phyloP scores from a whole-genome alignment of 2,888 invertebrate genomes.

The Scaptomyza flava region DNA sequence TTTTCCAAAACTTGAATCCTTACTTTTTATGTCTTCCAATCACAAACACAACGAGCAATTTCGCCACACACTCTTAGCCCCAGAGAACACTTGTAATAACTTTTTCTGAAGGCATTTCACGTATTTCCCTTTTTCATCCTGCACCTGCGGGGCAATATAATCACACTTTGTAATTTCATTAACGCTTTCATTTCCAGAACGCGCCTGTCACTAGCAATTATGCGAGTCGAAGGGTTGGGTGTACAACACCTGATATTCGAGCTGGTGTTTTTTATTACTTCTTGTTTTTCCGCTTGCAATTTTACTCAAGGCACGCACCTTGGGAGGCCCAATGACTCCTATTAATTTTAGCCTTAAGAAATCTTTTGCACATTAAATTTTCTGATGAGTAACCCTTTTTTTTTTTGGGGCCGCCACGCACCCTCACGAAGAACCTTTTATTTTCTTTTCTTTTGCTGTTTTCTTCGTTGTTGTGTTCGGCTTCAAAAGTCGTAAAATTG shows the following conservation, averaged over 20 bases:
- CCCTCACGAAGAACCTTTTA: conserved; percentile 47
- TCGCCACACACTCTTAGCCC: neutral
- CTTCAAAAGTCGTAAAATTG: conserved; percentile 73
- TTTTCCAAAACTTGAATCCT: no score
- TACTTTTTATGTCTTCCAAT: neutral
- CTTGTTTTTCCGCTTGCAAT: conserved; percentile 6
- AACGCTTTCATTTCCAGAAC: conserved; percentile 47
- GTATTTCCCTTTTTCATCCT: conserved; percentile 9
- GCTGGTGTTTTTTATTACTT: neutral
- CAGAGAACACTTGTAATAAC: conserved; percentile 20
- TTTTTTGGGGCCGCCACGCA: conserved; percentile 12
- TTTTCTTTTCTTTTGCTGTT: conserved; percentile 2
- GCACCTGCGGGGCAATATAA: conserved; percentile 56
- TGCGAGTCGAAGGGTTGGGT: neutral
- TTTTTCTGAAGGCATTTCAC: conserved; percentile 26
- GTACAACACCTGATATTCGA: conserved; percentile 13
- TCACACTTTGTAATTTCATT: conserved; percentile 67
- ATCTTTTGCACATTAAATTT: conserved; percentile 66
- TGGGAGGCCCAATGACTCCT: conserved; percentile 21
- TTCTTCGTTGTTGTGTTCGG: conserved; percentile 41
- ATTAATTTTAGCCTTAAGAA: conserved; percentile 69
- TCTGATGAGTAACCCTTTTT: conserved; percentile 47
- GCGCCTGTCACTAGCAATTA: conserved; percentile 51
- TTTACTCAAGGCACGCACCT: conserved; percentile 25
- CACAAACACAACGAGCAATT: conserved; percentile 4